These are phyloP conservation scores for Melanogrammus aeglefinus DNA, from an alignment of 2,797 vertebrate genomes.

Conservation along the genomic window DNA sequence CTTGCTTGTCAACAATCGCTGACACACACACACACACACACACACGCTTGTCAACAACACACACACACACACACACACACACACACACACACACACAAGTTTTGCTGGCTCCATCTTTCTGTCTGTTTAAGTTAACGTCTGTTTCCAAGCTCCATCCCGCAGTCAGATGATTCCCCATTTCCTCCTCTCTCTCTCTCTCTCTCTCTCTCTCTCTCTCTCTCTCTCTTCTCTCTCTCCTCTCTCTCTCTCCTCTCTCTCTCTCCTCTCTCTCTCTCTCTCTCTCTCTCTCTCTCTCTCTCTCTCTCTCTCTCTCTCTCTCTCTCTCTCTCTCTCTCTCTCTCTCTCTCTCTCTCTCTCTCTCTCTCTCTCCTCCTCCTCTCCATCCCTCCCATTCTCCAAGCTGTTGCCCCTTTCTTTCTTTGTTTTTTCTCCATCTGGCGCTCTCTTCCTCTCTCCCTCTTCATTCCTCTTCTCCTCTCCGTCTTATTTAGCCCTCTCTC, in stretches of 20 bases:
- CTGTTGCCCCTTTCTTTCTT: too few species aligned
- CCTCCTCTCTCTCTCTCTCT: not conserved
- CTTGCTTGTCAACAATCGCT: not conserved
- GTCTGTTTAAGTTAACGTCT: conserved; percentile 36
- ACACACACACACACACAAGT: conserved; percentile 19
- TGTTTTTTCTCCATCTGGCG: not conserved
- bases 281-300: too few species aligned
- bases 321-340: not conserved
- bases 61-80: not conserved
- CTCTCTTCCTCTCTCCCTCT: not conserved
- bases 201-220: not conserved
- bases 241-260: not conserved
- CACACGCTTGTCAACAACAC: not conserved
- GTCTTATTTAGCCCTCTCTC: too few species aligned
- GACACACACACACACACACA: conserved; percentile 8
- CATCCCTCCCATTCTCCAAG: not conserved
- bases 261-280: too few species aligned
- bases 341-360: not conserved
- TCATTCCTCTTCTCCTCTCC: too few species aligned
- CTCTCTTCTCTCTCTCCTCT: not conserved
- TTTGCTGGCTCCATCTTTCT: conserved; percentile 21
- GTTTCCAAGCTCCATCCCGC: conserved; percentile 8
- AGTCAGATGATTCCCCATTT: not conserved
- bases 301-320: too few species aligned
- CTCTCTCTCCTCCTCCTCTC: not conserved